Evolutionary conservation across 1,140 invertebrate species (phyloP).

Genomic region (Bombyx mandarina): DNA sequence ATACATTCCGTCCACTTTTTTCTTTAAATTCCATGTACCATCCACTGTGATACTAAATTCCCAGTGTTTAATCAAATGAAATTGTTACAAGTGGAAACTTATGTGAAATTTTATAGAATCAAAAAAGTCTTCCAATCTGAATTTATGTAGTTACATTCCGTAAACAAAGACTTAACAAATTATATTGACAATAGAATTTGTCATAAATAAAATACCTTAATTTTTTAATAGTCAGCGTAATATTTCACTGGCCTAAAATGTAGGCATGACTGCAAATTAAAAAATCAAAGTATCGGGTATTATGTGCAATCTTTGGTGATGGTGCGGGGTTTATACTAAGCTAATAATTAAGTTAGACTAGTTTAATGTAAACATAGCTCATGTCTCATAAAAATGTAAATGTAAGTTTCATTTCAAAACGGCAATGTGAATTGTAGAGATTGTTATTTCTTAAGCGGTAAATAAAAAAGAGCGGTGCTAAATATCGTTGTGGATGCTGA

Average conservation of each 20-base stretch:
- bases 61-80: conserved; percentile 5
- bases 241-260: conserved; percentile 26
- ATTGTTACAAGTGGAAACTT: background rate
- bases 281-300: conserved; percentile 74
- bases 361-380: conserved; percentile 29
- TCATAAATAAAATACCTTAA: conserved; percentile 55
- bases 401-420: conserved; percentile 61
- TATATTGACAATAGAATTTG: conserved; percentile 5
- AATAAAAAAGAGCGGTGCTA: conserved; percentile 43
- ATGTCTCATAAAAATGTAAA: conserved; percentile 29
- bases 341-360: conserved; percentile 45
- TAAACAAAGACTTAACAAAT: conserved; percentile 17
- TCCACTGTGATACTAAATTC: conserved; percentile 1
- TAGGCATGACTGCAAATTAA: conserved; percentile 70
- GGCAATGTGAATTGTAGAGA: conserved; percentile 22
- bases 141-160: conserved; percentile 31
- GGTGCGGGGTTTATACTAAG: conserved; percentile 66
- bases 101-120: conserved; percentile 9
- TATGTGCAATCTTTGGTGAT: conserved; percentile 73
- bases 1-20: conserved; percentile 47
- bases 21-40: conserved; percentile 10
- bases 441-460: conserved; percentile 11
- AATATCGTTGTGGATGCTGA: conserved; percentile 33
- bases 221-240: conserved; percentile 57
- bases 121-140: conserved; percentile 54